These are phyloP conservation scores for Tenthredo scrophulariae DNA, from an alignment of 2,888 invertebrate species.

Conservation along the genomic window DNA sequence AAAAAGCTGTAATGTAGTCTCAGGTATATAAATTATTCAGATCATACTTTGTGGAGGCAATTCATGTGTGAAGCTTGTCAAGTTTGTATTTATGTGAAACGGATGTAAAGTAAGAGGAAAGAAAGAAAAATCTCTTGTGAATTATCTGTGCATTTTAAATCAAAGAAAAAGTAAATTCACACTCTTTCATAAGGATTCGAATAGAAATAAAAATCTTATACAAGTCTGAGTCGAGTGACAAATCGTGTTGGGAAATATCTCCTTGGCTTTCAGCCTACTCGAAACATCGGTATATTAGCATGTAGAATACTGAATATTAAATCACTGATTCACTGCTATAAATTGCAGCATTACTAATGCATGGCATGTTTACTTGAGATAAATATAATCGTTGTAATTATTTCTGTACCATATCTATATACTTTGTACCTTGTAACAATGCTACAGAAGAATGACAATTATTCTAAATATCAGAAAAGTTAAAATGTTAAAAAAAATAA, in stretches of 20 bases:
- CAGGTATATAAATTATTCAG: neutral
- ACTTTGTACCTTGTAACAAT: neutral
- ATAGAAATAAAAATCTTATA: slow-evolving; percentile 26
- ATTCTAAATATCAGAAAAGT: neutral
- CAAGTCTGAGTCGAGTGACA: slow-evolving; percentile 41
- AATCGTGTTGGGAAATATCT: slow-evolving; percentile 46
- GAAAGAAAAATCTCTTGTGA: neutral
- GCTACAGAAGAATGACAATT: neutral
- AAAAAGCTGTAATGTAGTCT: neutral
- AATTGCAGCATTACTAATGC: slow-evolving; percentile 36
- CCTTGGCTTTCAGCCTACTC: slow-evolving; percentile 45
- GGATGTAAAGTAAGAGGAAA: neutral
- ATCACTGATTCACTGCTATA: slow-evolving; percentile 50
- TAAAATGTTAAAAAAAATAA: neutral
- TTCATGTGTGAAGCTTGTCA: neutral
- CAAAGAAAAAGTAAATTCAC: neutral
- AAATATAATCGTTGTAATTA: slow-evolving; percentile 25
- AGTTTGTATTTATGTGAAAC: neutral
- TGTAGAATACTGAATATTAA: slow-evolving; percentile 26
- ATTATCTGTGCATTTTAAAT: neutral
- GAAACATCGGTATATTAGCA: neutral
- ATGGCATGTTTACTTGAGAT: neutral
- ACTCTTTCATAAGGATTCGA: neutral
- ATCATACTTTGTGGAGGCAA: neutral
- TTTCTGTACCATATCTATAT: slow-evolving; percentile 1